These are phyloP conservation scores for Micropterix aruncella DNA, from an alignment of 2,888 invertebrate species.

Conservation along the genomic window DNA sequence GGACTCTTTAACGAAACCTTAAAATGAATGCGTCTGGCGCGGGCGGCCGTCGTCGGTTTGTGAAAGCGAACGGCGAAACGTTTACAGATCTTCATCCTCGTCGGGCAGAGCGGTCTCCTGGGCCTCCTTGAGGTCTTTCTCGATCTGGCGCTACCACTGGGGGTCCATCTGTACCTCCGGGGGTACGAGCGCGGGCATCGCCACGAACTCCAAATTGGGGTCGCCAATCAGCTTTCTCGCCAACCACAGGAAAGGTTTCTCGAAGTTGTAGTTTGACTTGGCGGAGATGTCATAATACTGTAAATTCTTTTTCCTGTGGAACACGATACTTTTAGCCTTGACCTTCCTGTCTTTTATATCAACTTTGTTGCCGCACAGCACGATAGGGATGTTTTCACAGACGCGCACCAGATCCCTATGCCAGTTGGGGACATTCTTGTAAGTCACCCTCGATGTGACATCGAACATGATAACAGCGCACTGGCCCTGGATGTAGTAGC, in stretches of 20 bases:
- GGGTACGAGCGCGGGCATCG: slow-evolving; percentile 83
- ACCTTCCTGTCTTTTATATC: slow-evolving; percentile 95
- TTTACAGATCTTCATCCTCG: slow-evolving; percentile 78
- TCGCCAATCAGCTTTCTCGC: slow-evolving; percentile 88
- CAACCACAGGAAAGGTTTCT: slow-evolving; percentile 92
- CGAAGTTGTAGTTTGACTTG: slow-evolving; percentile 94
- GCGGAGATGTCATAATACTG: slow-evolving; percentile 96
- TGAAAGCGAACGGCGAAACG: no score
- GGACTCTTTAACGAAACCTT: no score
- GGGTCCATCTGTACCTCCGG: slow-evolving; percentile 92
- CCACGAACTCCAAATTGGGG: slow-evolving; percentile 87
- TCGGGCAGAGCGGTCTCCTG: slow-evolving; percentile 81
- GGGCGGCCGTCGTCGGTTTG: no score
- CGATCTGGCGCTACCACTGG: slow-evolving; percentile 75
- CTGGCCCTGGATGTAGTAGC: slow-evolving; percentile 87
- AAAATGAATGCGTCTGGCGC: no score
- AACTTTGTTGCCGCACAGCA: slow-evolving; percentile 91
- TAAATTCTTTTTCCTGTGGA: slow-evolving; percentile 89
- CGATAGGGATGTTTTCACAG: slow-evolving; percentile 92
- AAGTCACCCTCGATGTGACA: slow-evolving; percentile 87
- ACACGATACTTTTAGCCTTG: slow-evolving; percentile 88
- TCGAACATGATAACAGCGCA: slow-evolving; percentile 92
- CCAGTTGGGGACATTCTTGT: slow-evolving; percentile 96
- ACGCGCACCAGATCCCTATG: slow-evolving; percentile 87
- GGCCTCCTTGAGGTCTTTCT: slow-evolving; percentile 78